These are phyloP conservation scores for Taeniopygia guttata DNA, from an alignment of 2,797 vertebrate genomes.

Conservation along the genomic window DNA sequence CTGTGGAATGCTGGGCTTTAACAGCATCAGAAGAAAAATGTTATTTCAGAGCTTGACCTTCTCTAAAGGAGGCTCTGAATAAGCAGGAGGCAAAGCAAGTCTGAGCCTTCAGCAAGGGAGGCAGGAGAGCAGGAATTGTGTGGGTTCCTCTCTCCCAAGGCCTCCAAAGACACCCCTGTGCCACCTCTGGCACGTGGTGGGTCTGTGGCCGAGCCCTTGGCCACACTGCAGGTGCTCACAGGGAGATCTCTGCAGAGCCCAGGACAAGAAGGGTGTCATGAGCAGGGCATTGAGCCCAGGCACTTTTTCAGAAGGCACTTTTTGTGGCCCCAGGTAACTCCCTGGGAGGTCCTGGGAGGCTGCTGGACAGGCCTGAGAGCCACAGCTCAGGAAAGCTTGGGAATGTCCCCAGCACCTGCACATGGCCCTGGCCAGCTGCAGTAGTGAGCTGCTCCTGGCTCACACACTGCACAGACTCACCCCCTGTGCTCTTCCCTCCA, in stretches of 20 bases:
- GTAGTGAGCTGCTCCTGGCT: not conserved
- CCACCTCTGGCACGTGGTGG: rapidly evolving
- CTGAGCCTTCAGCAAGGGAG: not conserved
- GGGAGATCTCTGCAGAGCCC: not conserved
- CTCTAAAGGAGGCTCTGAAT: not conserved
- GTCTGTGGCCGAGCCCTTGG: not conserved
- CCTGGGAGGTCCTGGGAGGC: rapidly evolving
- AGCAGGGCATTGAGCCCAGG: not conserved
- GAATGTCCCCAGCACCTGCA: not conserved
- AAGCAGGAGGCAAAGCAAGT: not conserved
- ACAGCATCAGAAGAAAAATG: not conserved
- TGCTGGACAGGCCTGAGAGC: not conserved
- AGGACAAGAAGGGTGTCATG: rapidly evolving
- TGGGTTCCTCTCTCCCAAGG: not conserved
- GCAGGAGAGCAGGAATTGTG: not conserved
- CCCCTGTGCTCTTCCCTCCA: not conserved
- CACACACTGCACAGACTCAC: not conserved
- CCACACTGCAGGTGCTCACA: not conserved
- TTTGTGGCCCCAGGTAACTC: rapidly evolving
- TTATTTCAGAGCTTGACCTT: not conserved
- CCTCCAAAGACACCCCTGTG: rapidly evolving
- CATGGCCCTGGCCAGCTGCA: not conserved
- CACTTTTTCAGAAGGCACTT: not conserved
- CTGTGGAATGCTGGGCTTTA: not conserved
- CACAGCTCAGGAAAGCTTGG: not conserved